Percentiles rank a stretch among this genome's conserved stretches.
phyloP scores from a whole-genome alignment of 2,797 vertebrate species.

The Limosa lapponica region DNA sequence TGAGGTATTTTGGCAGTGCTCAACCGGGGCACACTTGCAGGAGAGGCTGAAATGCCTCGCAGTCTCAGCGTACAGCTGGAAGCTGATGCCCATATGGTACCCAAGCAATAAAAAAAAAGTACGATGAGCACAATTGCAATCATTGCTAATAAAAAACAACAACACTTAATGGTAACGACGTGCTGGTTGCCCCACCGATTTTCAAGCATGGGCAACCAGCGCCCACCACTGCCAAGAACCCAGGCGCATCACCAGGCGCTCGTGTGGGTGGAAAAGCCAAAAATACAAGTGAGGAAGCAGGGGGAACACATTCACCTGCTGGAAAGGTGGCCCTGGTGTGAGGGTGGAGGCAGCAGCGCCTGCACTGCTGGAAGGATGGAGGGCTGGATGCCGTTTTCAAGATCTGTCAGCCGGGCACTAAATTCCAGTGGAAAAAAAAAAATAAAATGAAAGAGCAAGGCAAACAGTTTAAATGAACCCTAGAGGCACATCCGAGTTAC shows the following conservation, averaged over 20 bases:
- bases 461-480: conserved; percentile 28
- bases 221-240: background rate
- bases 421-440: background rate
- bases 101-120: background rate
- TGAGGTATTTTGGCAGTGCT: background rate
- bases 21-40: background rate
- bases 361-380: background rate
- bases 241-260: background rate
- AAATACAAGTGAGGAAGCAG: background rate
- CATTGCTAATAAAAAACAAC: background rate
- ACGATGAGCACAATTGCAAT: background rate
- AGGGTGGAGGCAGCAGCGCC: background rate
- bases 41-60: background rate
- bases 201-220: background rate
- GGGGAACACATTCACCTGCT: background rate
- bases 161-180: background rate
- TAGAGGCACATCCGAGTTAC: background rate
- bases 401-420: background rate
- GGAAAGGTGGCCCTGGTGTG: background rate
- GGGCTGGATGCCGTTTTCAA: background rate
- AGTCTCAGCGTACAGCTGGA: background rate
- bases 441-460: background rate
- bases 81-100: background rate
- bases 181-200: background rate
- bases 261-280: background rate